Evolutionary conservation across 2,797 vertebrate genomes (phyloP), one percentile per base, ranked within the genome.

Genomic region (Psittacula derbiana): DNA sequence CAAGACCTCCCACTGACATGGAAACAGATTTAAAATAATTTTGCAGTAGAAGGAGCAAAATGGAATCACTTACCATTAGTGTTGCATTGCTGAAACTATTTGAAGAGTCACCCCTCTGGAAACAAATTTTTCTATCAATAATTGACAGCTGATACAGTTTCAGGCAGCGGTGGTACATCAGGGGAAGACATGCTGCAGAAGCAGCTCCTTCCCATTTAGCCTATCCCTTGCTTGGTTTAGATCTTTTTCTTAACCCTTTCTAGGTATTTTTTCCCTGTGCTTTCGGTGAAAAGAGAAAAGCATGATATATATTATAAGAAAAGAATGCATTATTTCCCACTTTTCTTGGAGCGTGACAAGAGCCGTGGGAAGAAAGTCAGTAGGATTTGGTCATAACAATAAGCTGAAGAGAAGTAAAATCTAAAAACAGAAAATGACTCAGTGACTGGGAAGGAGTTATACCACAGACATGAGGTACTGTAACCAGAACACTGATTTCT

Each of bases 341-440:
- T 62, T 74, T 43, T 78, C 25, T 60, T 75, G 65, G 30, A 64
- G 71, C 5, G 30, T 83, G 85, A 88, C 65, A 83, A 52, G 79
- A 80, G 47, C 25, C 0, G 4, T 75, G 80, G 85, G 85, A 93
- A 93, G 88, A 87, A 89, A 96, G 61, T 57, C 92, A 75, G 58
- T 60, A 69, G 49, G 82, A 88, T 90, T 97, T 91, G 94, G 91
- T 88, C 85, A 79, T 91, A 96, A 96, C 85, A 92, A 90, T 84
- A 90, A 90, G 46, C 58, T 96, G 69, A 91, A 67, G 50, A 90
- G n/a, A 96, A 90, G 28, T 67, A 83, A 86, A 92, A 86, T 86
- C 93, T 97, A 94, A 95, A 94, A 87, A 0, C 69, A 90, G 92
- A 96, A 97, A 66, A 75, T 96, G 70, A 95, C 47, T 93, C 91